Conservation (phyloP, 2,888 invertebrate species). For the Tipula unca region DNA sequence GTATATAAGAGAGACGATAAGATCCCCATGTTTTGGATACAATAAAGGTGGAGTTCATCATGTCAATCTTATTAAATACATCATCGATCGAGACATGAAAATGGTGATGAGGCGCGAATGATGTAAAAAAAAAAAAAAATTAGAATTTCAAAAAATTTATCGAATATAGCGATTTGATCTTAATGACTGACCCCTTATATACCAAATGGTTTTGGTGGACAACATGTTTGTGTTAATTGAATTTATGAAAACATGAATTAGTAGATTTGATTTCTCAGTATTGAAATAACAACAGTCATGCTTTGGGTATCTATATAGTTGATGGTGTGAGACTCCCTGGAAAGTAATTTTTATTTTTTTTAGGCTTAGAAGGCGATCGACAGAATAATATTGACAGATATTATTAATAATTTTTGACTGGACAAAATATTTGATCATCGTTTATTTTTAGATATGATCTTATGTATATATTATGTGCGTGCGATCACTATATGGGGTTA, state of each 20-base stretch:
- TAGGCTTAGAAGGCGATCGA: background rate
- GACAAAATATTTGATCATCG: background rate
- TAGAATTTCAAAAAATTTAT: background rate
- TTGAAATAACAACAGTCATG: background rate
- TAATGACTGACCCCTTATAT: background rate
- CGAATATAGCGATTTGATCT: background rate
- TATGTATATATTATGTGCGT: background rate
- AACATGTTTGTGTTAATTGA: background rate
- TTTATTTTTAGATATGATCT: background rate
- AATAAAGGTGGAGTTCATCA: slow-evolving; percentile 14
- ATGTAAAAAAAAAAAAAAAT: no score
- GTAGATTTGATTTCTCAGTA: background rate
- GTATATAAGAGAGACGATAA: background rate
- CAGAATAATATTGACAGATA: background rate
- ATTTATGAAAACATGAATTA: slow-evolving; percentile 8
- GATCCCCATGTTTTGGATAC: background rate
- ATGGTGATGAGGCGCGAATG: background rate
- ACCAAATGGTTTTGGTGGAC: background rate
- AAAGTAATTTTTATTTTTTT: background rate
- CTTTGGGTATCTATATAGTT: background rate
- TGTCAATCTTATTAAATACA: slow-evolving; percentile 14
- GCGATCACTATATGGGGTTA: background rate
- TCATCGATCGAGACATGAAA: background rate
- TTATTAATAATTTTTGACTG: background rate
- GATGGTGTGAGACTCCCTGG: background rate